These are phyloP conservation scores for Mesorhabditis spiculigera DNA, from an alignment of 2,888 invertebrate species.

Conservation along the genomic window DNA sequence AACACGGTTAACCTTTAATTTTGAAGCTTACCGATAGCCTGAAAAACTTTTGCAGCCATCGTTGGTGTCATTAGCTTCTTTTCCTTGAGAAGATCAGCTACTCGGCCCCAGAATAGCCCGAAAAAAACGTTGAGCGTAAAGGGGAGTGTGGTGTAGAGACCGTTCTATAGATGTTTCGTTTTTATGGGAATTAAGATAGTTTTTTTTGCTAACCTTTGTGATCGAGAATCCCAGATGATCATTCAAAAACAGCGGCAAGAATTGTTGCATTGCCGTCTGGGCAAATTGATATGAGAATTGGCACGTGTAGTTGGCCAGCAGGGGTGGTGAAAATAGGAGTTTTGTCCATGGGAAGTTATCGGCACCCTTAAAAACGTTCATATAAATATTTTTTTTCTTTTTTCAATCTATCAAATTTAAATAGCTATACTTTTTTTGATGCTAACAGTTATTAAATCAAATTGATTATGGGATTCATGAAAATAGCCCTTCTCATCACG, in stretches of 20 bases:
- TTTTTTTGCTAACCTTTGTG: neutral
- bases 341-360: neutral
- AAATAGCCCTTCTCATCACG: too few species aligned
- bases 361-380: neutral
- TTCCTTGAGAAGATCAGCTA: neutral
- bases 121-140: neutral
- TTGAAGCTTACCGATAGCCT: neutral
- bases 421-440: too few species aligned
- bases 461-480: too few species aligned
- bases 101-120: neutral
- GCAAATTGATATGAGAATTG: constrained; percentile 2
- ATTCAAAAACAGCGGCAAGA: neutral
- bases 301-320: neutral
- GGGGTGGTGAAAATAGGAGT: neutral
- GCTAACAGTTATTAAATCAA: too few species aligned
- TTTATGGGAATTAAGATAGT: too few species aligned
- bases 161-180: neutral
- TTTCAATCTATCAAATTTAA: neutral
- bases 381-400: neutral
- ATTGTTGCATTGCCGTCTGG: neutral
- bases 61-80: neutral
- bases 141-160: neutral
- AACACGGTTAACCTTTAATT: neutral
- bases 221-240: constrained; percentile 4
- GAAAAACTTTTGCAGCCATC: neutral